Evolutionary conservation across 2,888 invertebrate species (phyloP), one percentile per base, ranked within the genome.

Genomic region (Hydriomena furcata): DNA sequence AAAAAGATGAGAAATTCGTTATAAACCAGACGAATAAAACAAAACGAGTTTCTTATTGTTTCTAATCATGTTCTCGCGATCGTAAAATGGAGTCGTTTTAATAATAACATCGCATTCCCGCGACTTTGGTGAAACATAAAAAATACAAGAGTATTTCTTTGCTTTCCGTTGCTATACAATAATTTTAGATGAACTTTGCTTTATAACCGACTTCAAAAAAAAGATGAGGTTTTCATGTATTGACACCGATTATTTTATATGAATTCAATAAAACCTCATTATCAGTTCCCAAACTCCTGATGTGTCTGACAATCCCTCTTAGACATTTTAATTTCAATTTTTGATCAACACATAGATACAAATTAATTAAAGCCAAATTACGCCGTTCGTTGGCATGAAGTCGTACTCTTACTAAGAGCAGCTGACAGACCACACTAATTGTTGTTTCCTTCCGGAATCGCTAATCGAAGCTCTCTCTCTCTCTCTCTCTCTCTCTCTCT

Each of bases 71-170:
- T 52, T 51, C 51, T 37, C 51, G 42, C 55, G 47, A 48, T 45
- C 49, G 52, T 49, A 50, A 55, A 52, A 54, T 48, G 41, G 49
- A 55, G 51, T 46, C 48, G 51, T 54, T 60, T 56, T 52, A 54
- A 57, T 55, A 57, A 57, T 52, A 57, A 47, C 51, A 30, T 38
- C 37, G 31, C 48, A 37, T 47, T 56, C 53, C 40, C n/a, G 30
- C 5, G 45, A 38, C 46, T 46, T 45, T 47, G 38, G 40, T 34
- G 8, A 40, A 27, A 46, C 5, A 32, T 34, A 31, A 10, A n/a
- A 17, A 37, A 45, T 24, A 24, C 17, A 5, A 17, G 10, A 13
- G 17, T 28, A 28, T 43, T 28, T 43, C 31, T 40, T 21, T 21
- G 20, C 10, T 20, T 7, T 30, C 20, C 21, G 7, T 21, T 11